phyloP scores from a whole-genome alignment of 2,797 vertebrate species.

The Hemitrygon akajei region DNA sequence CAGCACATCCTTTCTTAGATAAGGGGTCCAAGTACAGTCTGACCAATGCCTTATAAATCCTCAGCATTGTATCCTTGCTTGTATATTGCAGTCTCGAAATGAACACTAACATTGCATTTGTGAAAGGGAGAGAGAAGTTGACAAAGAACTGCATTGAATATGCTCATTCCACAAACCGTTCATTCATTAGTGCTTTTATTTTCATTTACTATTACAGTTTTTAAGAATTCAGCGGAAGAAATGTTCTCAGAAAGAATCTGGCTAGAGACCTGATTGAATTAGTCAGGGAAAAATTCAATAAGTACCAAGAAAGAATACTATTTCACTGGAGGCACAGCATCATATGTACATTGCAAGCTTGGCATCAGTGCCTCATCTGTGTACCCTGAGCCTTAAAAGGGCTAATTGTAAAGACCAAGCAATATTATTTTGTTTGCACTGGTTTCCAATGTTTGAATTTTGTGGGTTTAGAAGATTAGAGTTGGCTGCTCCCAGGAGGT shows the following conservation, averaged over 20 bases:
- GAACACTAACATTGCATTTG: neutral
- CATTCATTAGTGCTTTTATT: neutral
- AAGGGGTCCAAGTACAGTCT: too few relatives aligned
- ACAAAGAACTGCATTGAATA: neutral
- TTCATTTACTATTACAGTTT: neutral
- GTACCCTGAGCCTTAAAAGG: neutral
- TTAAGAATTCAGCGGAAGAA: neutral
- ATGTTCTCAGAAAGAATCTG: neutral
- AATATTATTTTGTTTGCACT: neutral
- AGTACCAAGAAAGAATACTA: neutral
- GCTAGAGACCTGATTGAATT: too few relatives aligned
- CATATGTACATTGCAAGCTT: neutral
- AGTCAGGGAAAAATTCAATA: neutral
- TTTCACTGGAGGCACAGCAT: neutral
- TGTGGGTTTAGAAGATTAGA: conserved; percentile 1
- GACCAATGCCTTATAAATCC: too few relatives aligned
- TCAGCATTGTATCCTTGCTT: too few relatives aligned
- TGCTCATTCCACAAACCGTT: neutral
- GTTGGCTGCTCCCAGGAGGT: neutral
- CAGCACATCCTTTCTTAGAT: too few relatives aligned
- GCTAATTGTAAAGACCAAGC: neutral
- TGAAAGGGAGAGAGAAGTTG: neutral
- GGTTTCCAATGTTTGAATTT: neutral
- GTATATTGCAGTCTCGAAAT: too few relatives aligned
- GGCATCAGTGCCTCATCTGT: neutral